Evolutionary conservation across 2,888 invertebrate genomes (phyloP), one percentile per base, ranked within the genome.

Genomic region (Hesperia comma): DNA sequence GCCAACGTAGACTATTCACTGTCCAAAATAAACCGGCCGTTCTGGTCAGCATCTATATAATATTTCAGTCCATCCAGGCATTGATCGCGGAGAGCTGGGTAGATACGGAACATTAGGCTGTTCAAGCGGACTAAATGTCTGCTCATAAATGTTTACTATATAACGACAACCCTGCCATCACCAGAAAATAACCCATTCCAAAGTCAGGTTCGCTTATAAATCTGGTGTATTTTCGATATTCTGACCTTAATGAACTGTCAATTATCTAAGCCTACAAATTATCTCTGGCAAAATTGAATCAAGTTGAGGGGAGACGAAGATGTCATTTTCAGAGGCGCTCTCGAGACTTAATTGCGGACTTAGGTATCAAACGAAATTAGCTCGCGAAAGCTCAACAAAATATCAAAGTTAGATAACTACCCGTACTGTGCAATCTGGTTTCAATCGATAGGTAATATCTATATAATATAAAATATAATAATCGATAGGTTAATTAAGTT

Each of bases 21-120:
- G 82, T 86, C 86, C 74, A 83, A 91, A 90, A 90, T 90, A 90
- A 90, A 86, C 87, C 78, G 55, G 72, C 74, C 63, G 72, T 71
- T 68, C 60, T 70, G 68, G 61, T 75, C 76, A 75, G 75, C 80
- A 77, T 79, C 80, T 85, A 82, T 82, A 83, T 80, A 82, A 84
- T 82, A 85, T 87, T 85, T 85, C 80, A 84, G 79, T 79, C 76
- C 43, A 46, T 46, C 12, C 79, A 80, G 81, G 80, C 80, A 82
- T 37, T 37, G 10, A 37, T 37, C 12, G 37, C 37, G 8, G 12
- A 37, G 37, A 37, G 37, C 37, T 37, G 37, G 37, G 37, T 37
- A 37, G 37, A 37, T 37, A 37, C 10, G 37, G 10, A 12, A 12
- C 12, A 12, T 37, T 37, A 37, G 37, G 10, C 1, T 12, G 1